Evolutionary conservation across 1,140 invertebrate species (phyloP).

Genomic region (Drosophila arawakana): DNA sequence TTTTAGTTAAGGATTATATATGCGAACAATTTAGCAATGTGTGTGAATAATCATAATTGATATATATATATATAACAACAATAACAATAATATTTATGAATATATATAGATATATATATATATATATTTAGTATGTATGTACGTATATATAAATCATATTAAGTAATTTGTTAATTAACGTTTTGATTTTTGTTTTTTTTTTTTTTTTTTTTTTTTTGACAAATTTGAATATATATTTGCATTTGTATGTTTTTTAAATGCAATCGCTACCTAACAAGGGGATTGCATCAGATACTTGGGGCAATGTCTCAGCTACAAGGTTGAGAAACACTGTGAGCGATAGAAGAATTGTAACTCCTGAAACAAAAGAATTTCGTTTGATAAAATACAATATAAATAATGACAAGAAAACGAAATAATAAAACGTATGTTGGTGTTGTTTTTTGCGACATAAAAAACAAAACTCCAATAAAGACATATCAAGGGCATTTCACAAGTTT

Average conservation of each 20-base stretch:
- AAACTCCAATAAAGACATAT: constrained; percentile 48
- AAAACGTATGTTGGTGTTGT: constrained; percentile 77
- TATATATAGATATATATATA: constrained; percentile 81
- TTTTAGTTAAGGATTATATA: constrained; percentile 77
- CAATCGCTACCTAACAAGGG: constrained; percentile 94
- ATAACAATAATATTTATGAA: constrained; percentile 83
- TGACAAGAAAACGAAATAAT: constrained; percentile 71
- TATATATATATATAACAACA: constrained; percentile 82
- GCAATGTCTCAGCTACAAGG: constrained; percentile 97
- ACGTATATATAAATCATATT: constrained; percentile 83
- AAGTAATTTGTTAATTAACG: constrained; percentile 79
- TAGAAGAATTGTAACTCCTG: constrained; percentile 99
- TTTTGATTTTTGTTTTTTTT: constrained; percentile 56
- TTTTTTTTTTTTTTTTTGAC: constrained; percentile 70
- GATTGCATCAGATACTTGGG: constrained; percentile 97
- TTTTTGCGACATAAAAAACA: constrained; percentile 51
- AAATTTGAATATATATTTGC: constrained; percentile 84
- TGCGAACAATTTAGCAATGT: constrained; percentile 83
- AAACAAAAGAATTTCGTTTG: constrained; percentile 88
- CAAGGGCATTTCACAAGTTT: constrained; percentile 51
- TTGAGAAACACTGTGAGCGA: constrained; percentile 99
- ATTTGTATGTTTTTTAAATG: constrained; percentile 84
- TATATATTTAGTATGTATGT: constrained; percentile 55
- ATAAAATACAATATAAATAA: constrained; percentile 82
- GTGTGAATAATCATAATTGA: constrained; percentile 82